A percentile compares a stretch with the other conserved stretches of the same genome.
Evolutionary conservation across 2,888 invertebrate species (phyloP).

Genomic region (Dynastes grantii): DNA sequence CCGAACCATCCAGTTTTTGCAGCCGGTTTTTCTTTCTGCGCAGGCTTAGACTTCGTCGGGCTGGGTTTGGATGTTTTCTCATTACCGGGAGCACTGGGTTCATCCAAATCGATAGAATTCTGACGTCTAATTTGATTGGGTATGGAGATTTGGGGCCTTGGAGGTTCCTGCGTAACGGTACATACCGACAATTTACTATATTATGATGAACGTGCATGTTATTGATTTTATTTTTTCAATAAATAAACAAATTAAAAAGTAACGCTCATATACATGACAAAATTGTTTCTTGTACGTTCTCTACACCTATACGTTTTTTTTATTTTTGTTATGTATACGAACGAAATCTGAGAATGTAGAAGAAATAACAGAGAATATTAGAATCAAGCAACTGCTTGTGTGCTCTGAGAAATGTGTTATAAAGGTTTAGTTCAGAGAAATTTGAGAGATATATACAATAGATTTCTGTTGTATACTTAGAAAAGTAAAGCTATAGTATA

Average conservation of each 20-base stretch:
- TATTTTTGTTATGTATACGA: constrained; percentile 2
- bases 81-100: constrained; percentile 49
- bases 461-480: neutral
- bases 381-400: neutral
- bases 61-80: constrained; percentile 54
- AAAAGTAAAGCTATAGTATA: neutral
- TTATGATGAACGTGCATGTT: constrained; percentile 52
- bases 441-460: neutral
- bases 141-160: constrained; percentile 74
- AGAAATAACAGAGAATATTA: neutral
- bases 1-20: constrained; percentile 84
- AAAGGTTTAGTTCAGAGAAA: neutral
- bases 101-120: constrained; percentile 63
- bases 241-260: neutral
- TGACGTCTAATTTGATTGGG: constrained; percentile 71
- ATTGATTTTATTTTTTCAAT: neutral
- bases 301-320: too few species aligned
- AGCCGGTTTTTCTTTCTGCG: constrained; percentile 54
- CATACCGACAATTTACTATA: constrained; percentile 68
- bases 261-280: neutral
- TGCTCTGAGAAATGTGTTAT: too few species aligned
- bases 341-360: neutral
- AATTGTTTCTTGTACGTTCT: too few species aligned
- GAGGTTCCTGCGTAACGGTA: constrained; percentile 66
- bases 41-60: constrained; percentile 53